These are phyloP conservation scores for Ophioninae sp. DNA, from an alignment of 2,888 invertebrate genomes.

Conservation along the genomic window DNA sequence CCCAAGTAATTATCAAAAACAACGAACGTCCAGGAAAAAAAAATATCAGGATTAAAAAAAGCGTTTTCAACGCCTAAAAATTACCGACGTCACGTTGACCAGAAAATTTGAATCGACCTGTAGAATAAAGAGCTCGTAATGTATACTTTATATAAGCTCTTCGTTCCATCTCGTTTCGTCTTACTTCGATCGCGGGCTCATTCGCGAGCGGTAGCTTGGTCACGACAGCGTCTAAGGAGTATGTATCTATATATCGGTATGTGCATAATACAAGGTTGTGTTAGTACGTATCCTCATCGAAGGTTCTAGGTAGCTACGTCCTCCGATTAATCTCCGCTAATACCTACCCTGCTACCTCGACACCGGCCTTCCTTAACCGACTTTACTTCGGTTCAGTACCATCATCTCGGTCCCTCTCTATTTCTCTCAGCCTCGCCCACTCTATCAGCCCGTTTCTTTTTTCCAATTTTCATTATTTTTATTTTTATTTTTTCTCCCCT, in stretches of 20 bases:
- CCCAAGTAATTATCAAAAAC: too few relatives aligned
- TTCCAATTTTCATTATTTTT: not conserved
- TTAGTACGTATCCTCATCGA: slow-evolving; percentile 45
- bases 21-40: not conserved
- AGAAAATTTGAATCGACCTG: not conserved
- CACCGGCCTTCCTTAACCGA: slow-evolving; percentile 69
- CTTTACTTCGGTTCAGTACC: slow-evolving; percentile 66
- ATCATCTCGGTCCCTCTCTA: not conserved
- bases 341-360: slow-evolving; percentile 73
- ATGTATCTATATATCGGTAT: slow-evolving; percentile 11
- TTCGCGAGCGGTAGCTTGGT: slow-evolving; percentile 45
- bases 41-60: not conserved
- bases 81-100: not conserved
- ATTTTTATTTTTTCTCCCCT: too few relatives aligned
- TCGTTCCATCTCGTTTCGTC: slow-evolving; percentile 62
- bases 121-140: slow-evolving; percentile 17
- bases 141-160: slow-evolving; percentile 41
- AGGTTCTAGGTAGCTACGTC: slow-evolving; percentile 56
- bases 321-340: slow-evolving; percentile 78
- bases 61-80: not conserved
- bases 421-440: not conserved
- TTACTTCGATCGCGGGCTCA: slow-evolving; percentile 48
- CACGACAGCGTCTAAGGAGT: slow-evolving; percentile 30
- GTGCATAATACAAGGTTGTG: not conserved
- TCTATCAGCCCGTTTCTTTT: not conserved